Conservation (phyloP, 2,888 invertebrate genomes). For the Andrena minutula region DNA sequence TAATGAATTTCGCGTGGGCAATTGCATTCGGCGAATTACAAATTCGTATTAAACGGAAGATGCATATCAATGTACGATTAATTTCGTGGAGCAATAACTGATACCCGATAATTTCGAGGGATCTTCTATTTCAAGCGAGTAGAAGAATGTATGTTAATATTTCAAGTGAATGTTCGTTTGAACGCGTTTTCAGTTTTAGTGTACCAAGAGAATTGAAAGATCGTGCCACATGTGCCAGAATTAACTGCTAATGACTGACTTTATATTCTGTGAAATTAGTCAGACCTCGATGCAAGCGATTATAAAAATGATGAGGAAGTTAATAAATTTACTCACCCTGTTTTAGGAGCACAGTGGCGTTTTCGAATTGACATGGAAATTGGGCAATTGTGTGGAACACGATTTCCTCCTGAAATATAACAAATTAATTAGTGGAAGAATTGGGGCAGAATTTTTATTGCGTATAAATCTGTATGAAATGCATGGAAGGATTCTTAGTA, state of each 20-base stretch:
- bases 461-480: too few relatives aligned
- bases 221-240: background rate
- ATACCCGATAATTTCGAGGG: background rate
- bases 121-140: background rate
- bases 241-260: background rate
- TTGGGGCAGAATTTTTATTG: too few relatives aligned
- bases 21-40: background rate
- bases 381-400: background rate
- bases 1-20: slow-evolving; percentile 21
- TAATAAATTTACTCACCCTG: background rate
- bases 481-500: too few relatives aligned
- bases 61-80: background rate
- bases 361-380: background rate
- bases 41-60: background rate
- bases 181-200: background rate
- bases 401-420: background rate
- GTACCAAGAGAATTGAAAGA: background rate
- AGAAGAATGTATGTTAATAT: background rate
- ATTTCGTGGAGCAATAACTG: background rate
- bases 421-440: background rate
- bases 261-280: background rate
- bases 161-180: background rate
- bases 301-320: background rate
- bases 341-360: background rate
- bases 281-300: background rate